phyloP scores from a whole-genome alignment of 2,888 invertebrate species.

The Luperina nickerlii region DNA sequence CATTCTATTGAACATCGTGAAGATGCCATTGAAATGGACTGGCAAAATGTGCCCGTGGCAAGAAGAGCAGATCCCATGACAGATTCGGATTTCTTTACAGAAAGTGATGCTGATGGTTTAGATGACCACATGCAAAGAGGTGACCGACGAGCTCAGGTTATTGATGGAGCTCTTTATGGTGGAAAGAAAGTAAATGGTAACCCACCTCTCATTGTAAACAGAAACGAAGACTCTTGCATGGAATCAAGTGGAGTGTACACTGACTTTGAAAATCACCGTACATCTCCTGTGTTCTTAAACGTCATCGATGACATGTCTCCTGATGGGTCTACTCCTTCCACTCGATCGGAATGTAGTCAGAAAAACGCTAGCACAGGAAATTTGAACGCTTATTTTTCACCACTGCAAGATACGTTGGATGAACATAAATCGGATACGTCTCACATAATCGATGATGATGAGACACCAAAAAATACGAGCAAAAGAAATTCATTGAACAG shows the following conservation, averaged over 20 bases:
- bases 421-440: slow-evolving; percentile 75
- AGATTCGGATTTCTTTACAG: slow-evolving; percentile 97
- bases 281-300: slow-evolving; percentile 87
- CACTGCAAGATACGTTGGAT: slow-evolving; percentile 76
- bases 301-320: slow-evolving; percentile 93
- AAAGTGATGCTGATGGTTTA: slow-evolving; percentile 96
- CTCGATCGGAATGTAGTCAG: slow-evolving; percentile 88
- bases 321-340: slow-evolving; percentile 91
- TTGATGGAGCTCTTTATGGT: slow-evolving; percentile 97
- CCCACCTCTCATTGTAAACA: slow-evolving; percentile 89
- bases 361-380: slow-evolving; percentile 83
- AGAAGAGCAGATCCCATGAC: slow-evolving; percentile 96
- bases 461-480: slow-evolving; percentile 83
- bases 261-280: slow-evolving; percentile 93
- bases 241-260: slow-evolving; percentile 97
- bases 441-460: slow-evolving; percentile 76
- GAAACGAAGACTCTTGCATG: slow-evolving; percentile 95
- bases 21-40: slow-evolving; percentile 89
- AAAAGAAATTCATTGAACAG: slow-evolving; percentile 87
- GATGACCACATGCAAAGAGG: slow-evolving; percentile 93
- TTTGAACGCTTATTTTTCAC: slow-evolving; percentile 77
- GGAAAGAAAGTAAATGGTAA: slow-evolving; percentile 91
- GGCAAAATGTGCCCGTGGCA: slow-evolving; percentile 91
- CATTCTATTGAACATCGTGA: slow-evolving; percentile 91
- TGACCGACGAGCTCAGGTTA: slow-evolving; percentile 95